Evolutionary conservation across 2,797 vertebrate genomes (phyloP), one percentile per base, ranked within the genome.

Genomic region (Semaprochilodus insignis): DNA sequence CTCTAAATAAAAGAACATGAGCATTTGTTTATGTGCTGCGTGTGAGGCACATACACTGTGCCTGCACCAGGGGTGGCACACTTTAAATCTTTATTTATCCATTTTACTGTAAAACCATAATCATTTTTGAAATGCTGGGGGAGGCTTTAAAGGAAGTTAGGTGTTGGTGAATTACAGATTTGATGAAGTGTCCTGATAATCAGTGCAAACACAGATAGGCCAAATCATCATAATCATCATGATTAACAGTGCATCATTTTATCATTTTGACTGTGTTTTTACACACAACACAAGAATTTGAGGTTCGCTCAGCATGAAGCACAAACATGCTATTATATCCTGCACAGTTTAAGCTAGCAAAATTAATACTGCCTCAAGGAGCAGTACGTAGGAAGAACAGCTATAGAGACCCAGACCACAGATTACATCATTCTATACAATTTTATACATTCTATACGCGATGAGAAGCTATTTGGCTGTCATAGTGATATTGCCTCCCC

Each of bases 1-100:
- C 88, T 83, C 88, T 90, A 91, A 90, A 91, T 89, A 91, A 86
- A 78, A 74, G 67, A 80, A 84, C 74, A 80, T 52, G 40, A 67
- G 63, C 40, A 27, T 74, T 72, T 84, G 76, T 78, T 85, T 81
- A 73, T 70, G 70, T 75, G 62, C 57, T 67, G 31, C 6, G 65
- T 71, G 71, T 73, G 62, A 82, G 69, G 71, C 16, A 54, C 27
- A 69, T 51, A 25, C 65, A 40, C 7, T 15, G 23, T 67, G 82
- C 63, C 69, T 67, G 69, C 83, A 77, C 73, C 83, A 54, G 59
- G 73, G 83, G 83, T 84, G 83, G 83, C 78, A 84, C 57, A 19
- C 44, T 81, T 69, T 40, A 76, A 80, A 16, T 74, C 52, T 57
- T 31, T 59, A 59, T 74, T 74, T 59, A 62, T 54, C 60, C 6